Percentiles rank a stretch among this genome's conserved stretches.
Conservation (phyloP, 2,888 invertebrate genomes). For the Hemaris fuciformis region DNA sequence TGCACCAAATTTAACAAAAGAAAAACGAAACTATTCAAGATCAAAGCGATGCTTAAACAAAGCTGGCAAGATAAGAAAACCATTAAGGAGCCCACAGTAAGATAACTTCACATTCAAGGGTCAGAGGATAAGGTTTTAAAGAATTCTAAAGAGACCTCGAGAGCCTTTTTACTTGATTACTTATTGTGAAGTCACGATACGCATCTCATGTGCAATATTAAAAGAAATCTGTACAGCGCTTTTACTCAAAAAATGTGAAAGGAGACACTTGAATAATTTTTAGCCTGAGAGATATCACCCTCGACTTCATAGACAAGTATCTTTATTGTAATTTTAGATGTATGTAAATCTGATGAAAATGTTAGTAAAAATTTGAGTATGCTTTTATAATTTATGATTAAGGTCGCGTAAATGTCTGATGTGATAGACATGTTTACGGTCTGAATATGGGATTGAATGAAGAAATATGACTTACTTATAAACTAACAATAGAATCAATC, state of each 20-base stretch:
- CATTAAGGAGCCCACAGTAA: conserved; percentile 31
- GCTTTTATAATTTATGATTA: too few species aligned
- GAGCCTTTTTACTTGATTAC: conserved; percentile 13
- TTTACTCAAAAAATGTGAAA: background rate
- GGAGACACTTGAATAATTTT: too few species aligned
- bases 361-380: too few species aligned
- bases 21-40: background rate
- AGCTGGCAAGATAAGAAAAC: conserved; percentile 31
- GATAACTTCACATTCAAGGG: conserved; percentile 44
- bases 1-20: background rate
- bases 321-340: too few species aligned
- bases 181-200: background rate
- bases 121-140: conserved; percentile 30
- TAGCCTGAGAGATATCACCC: too few species aligned
- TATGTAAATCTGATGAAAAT: too few species aligned
- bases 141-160: conserved; percentile 31
- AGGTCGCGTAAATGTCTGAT: too few species aligned
- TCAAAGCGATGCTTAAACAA: conserved; percentile 11
- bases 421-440: too few species aligned
- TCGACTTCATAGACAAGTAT: too few species aligned
- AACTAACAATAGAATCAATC: too few species aligned
- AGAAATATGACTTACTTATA: too few species aligned
- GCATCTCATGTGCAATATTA: background rate
- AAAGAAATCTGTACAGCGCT: background rate
- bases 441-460: too few species aligned